Percentiles rank a stretch among this genome's conserved stretches.
Conservation (phyloP, 2,888 invertebrate species). For the Timema podura region DNA sequence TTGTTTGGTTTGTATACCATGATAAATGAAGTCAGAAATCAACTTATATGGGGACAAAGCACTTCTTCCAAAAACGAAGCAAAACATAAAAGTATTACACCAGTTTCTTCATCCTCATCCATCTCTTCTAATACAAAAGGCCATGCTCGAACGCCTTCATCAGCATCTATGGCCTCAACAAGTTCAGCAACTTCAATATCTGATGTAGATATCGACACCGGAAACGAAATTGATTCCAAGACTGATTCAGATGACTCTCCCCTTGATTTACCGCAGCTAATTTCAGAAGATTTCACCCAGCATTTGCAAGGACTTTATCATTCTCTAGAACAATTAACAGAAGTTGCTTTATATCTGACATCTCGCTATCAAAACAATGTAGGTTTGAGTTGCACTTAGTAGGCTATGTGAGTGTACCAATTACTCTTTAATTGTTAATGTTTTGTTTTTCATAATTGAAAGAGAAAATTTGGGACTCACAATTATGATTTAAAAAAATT, state of each 20-base stretch:
- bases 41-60: conserved; percentile 10
- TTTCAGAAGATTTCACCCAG: conserved; percentile 9
- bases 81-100: neutral
- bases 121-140: neutral
- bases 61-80: neutral
- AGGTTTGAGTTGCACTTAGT: no score
- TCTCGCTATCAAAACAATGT: conserved; percentile 9
- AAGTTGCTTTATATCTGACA: conserved; percentile 7
- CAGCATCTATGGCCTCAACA: conserved; percentile 5
- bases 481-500: no score
- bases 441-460: no score
- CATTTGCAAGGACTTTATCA: neutral
- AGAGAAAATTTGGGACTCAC: no score
- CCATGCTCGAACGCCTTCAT: conserved; percentile 4
- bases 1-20: neutral
- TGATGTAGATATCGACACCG: conserved; percentile 8
- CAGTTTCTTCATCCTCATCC: neutral
- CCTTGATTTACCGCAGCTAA: neutral
- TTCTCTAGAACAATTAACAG: neutral
- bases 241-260: neutral
- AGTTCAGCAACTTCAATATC: neutral
- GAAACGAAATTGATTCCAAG: neutral
- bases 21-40: neutral
- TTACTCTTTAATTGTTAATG: no score
- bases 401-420: no score